These are phyloP conservation scores for Penaeus chinensis DNA, from an alignment of 1,140 invertebrate species.

Conservation along the genomic window DNA sequence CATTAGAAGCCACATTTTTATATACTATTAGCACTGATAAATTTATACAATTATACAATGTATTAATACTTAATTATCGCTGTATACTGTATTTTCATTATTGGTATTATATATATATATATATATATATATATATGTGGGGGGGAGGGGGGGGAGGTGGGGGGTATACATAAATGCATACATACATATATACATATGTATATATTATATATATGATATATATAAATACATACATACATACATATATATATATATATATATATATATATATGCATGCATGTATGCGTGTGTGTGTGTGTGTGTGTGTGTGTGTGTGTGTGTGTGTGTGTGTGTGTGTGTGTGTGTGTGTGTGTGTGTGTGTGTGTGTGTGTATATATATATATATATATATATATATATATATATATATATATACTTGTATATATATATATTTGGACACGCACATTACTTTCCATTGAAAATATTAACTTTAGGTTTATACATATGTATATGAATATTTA, in stretches of 20 bases:
- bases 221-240: background rate
- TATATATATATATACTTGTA: constrained; percentile 14
- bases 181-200: no score
- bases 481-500: background rate
- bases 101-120: background rate
- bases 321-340: background rate
- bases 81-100: no score
- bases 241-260: constrained; percentile 37
- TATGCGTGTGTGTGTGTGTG: constrained; percentile 5
- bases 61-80: no score
- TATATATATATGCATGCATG: constrained; percentile 25
- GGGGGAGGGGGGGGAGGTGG: background rate
- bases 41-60: no score
- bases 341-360: constrained; percentile 1
- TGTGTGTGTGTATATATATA: constrained; percentile 22
- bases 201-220: no score
- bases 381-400: constrained; percentile 13
- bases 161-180: no score
- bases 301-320: background rate
- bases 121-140: background rate
- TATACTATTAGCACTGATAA: no score
- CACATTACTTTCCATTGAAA: no score
- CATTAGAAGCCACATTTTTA: no score
- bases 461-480: background rate
- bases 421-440: background rate